A percentile compares a stretch with the other conserved stretches of the same genome.
Evolutionary conservation across 2,113 vertebrate genomes (phyloP).

Genomic region (Dendrocopos noguchii): DNA sequence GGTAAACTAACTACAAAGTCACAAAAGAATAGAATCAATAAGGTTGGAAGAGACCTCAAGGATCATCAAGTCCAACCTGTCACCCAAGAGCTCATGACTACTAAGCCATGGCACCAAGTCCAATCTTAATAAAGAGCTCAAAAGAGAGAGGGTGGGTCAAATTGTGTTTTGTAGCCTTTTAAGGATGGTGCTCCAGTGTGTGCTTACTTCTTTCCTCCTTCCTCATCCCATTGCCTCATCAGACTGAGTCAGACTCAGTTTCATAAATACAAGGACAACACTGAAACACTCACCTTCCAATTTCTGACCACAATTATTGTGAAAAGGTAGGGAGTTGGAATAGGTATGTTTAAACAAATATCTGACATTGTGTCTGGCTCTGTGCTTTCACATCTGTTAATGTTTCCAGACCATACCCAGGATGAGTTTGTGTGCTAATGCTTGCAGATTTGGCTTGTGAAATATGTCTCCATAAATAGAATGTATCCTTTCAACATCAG

Average conservation of each 20-base stretch:
- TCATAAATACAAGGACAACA: not conserved
- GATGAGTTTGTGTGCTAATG: not conserved
- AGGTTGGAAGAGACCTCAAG: too few relatives aligned
- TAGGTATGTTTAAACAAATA: not conserved
- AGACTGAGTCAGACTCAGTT: not conserved
- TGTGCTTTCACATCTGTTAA: not conserved
- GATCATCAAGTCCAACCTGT: too few relatives aligned
- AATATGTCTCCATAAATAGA: conserved; percentile 27
- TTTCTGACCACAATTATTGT: not conserved
- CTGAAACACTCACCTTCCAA: not conserved
- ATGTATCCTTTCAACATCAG: conserved; percentile 12
- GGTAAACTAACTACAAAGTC: not conserved
- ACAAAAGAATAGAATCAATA: not conserved
- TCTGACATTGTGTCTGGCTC: not conserved
- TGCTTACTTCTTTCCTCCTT: not conserved
- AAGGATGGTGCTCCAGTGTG: not conserved
- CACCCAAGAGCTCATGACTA: too few relatives aligned
- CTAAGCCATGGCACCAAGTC: too few relatives aligned
- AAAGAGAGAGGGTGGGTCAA: not conserved
- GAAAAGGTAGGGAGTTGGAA: not conserved
- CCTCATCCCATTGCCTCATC: not conserved
- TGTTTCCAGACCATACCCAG: not conserved
- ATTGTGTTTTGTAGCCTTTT: not conserved
- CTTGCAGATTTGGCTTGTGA: conserved; percentile 12
- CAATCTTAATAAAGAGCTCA: not conserved